Base-by-base conservation (phyloP, 2,797 vertebrate genomes). In the Balearica regulorum region DNA sequence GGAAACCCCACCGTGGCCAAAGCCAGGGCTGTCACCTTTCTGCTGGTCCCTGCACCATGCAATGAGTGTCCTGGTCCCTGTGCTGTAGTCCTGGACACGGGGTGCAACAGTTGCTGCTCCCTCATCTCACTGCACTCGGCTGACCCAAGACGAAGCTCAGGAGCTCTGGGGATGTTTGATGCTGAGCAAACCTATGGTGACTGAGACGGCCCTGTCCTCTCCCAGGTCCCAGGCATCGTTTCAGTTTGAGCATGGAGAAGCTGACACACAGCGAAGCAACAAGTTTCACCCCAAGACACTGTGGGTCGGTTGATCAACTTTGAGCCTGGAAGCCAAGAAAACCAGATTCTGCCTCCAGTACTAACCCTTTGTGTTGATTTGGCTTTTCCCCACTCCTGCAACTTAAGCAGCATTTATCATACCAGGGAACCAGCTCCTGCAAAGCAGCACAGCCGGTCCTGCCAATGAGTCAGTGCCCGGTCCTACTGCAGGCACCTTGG, bases 1-100 rank as follows among this genome's bases (percentile, higher is more conserved):
- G 31, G 86, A 70, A 90, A 65, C 33, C 17, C 22, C 41, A 16
- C 25, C 0, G 5, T 12, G 26, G 76, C 49, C 44, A 71, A 64
- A 80, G 1, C 19, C 44, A 25, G 53, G 53, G 44, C 20, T 83
- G 43, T 48, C 37, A 61, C 46, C 49, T 93, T 58, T 46, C 61
- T 80, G 54, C 49, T 68, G 82, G 12, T 13, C 44, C 57, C 28
- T 24, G 8, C 16, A 21, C 13, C 15, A 1, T 0, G 4, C 25
- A 21, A 0, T 1, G 33, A 60, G 51, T 8, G 25, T 86, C 39
- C 55, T 11, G 2, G 8, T 1, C 11, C 51, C 68, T 1, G 5
- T 4, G 4, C 72, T 31, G 39, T 2, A 1, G 24, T n/a, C 22
- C 43, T 1, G 9, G 64, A 48, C 8, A 14, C 0, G 2, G 55